Evolutionary conservation across 2,797 vertebrate species (phyloP).

Genomic region (Xerus rutilus): DNA sequence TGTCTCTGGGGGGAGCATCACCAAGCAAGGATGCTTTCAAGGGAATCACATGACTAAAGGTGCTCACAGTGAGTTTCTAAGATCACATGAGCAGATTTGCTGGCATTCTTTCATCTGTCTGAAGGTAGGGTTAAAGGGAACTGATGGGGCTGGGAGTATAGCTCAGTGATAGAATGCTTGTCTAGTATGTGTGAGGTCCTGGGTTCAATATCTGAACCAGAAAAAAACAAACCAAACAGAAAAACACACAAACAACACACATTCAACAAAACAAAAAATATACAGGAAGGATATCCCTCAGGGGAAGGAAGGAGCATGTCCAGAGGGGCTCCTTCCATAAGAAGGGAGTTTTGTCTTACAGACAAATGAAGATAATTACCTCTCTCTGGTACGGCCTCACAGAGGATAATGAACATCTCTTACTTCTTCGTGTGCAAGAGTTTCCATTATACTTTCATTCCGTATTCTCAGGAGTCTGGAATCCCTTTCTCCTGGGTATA

Average conservation of each 20-base stretch:
- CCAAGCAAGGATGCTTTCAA: neutral
- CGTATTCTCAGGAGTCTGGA: neutral
- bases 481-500: neutral
- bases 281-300: accelerated
- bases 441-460: neutral
- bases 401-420: neutral
- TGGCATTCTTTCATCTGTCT: neutral
- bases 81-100: neutral
- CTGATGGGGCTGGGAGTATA: neutral
- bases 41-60: neutral
- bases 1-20: neutral
- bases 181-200: neutral
- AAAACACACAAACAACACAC: too few species aligned
- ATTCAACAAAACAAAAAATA: too few species aligned
- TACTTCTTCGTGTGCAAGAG: neutral
- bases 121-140: neutral
- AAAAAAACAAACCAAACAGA: too few species aligned
- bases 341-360: neutral
- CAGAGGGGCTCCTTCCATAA: neutral
- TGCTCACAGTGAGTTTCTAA: neutral
- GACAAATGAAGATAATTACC: too few species aligned
- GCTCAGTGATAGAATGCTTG: neutral
- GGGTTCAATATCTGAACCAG: neutral
- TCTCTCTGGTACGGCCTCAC: accelerated
- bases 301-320: neutral